Conservation (phyloP, 2,113 vertebrate species). For the Pandion haliaetus region DNA sequence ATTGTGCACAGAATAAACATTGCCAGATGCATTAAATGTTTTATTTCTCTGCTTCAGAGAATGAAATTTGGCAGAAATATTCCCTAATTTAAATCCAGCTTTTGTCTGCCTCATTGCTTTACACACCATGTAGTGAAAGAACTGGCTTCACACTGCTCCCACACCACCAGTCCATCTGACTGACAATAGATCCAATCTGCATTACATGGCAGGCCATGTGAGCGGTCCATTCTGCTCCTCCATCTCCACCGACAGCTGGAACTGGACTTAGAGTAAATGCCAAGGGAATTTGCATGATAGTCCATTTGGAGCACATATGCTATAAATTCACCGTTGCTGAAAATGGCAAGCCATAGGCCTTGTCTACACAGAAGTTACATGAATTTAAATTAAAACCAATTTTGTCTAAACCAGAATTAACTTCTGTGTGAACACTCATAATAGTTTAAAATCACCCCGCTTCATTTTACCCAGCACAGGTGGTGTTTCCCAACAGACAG, state of each 20-base stretch:
- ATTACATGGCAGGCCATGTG: slow-evolving; percentile 35
- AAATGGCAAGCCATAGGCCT: slow-evolving; percentile 13
- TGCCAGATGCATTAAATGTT: slow-evolving; percentile 51
- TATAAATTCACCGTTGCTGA: slow-evolving; percentile 4
- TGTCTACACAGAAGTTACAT: neutral
- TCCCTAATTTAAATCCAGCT: slow-evolving; percentile 49
- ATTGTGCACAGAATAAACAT: slow-evolving; percentile 47
- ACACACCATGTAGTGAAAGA: slow-evolving; percentile 54
- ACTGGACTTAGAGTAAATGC: slow-evolving; percentile 30
- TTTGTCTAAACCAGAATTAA: slow-evolving; percentile 28
- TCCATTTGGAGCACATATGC: slow-evolving; percentile 33
- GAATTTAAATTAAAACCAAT: slow-evolving; percentile 45
- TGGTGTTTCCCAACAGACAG: neutral
- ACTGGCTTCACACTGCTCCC: slow-evolving; percentile 63
- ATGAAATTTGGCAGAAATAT: slow-evolving; percentile 56
- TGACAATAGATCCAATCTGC: slow-evolving; percentile 59
- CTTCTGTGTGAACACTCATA: neutral
- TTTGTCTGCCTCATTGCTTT: slow-evolving; percentile 58
- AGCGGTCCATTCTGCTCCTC: slow-evolving; percentile 18
- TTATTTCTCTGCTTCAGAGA: slow-evolving; percentile 52
- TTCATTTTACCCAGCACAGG: neutral
- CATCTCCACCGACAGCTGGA: slow-evolving; percentile 46
- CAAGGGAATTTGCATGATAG: slow-evolving; percentile 50
- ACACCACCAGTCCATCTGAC: slow-evolving; percentile 62
- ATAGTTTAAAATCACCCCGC: neutral